These are phyloP conservation scores for Rafetus swinhoei DNA, from an alignment of 2,113 vertebrate species.

Conservation along the genomic window DNA sequence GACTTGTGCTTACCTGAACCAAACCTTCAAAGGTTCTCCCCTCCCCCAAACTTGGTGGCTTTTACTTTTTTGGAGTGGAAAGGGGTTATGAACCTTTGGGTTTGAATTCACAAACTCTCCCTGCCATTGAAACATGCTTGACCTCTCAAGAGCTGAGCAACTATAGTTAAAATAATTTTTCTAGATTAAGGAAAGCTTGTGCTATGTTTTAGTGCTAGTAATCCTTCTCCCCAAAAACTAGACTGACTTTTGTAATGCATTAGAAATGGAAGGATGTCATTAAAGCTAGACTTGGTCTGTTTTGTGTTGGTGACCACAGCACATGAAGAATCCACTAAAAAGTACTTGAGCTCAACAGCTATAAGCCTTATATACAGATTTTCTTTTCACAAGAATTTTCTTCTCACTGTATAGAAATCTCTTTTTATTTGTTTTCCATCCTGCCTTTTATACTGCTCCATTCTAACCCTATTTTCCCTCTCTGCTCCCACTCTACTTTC, in stretches of 20 bases:
- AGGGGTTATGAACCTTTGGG: not conserved
- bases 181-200: not conserved
- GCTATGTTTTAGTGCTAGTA: not conserved
- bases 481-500: not conserved
- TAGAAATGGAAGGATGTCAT: not conserved
- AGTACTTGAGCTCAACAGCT: not conserved
- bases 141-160: not conserved
- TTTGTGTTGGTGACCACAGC: not conserved
- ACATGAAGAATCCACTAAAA: not conserved
- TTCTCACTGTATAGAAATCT: not conserved
- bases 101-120: not conserved
- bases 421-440: not conserved
- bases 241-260: not conserved
- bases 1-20: not conserved
- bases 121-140: not conserved
- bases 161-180: rapidly evolving
- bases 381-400: not conserved
- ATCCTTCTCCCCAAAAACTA: not conserved
- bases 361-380: not conserved
- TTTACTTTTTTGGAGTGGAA: rapidly evolving
- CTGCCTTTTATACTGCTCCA: not conserved
- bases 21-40: too few species aligned
- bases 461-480: not conserved
- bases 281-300: not conserved
- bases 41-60: not conserved